These are phyloP conservation scores for Chrosomus eos DNA, from an alignment of 2,797 vertebrate species.

Conservation along the genomic window DNA sequence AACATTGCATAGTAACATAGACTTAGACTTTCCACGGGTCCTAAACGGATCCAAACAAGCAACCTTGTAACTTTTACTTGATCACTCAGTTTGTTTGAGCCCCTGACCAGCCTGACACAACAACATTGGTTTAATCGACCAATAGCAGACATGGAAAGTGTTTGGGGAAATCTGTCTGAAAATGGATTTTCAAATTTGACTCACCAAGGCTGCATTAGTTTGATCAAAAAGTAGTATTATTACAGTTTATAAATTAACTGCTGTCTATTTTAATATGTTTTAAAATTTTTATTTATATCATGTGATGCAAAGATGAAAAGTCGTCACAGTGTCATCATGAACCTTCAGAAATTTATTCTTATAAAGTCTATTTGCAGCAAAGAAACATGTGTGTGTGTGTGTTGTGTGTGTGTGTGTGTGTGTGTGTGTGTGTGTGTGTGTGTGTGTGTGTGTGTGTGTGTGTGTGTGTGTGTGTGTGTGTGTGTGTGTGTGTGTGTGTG, in stretches of 20 bases:
- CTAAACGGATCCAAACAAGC: conserved; percentile 6
- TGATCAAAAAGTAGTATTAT: background rate
- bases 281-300: background rate
- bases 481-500: too few species aligned
- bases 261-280: background rate
- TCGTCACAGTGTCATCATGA: background rate
- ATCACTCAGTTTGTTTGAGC: background rate
- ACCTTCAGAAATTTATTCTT: background rate
- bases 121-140: background rate
- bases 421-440: background rate
- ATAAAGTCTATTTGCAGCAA: background rate
- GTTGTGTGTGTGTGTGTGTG: too few species aligned
- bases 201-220: background rate
- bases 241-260: background rate
- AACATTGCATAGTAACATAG: background rate
- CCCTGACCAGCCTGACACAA: background rate
- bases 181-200: background rate
- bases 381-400: too few species aligned
- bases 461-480: background rate
- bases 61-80: background rate
- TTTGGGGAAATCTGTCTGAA: background rate
- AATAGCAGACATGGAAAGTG: background rate
- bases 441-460: background rate
- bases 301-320: background rate
- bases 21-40: background rate